These are phyloP conservation scores for Henricia sp. DNA, from an alignment of 53 echinoderm and acorn worm genomes.

Conservation along the genomic window DNA sequence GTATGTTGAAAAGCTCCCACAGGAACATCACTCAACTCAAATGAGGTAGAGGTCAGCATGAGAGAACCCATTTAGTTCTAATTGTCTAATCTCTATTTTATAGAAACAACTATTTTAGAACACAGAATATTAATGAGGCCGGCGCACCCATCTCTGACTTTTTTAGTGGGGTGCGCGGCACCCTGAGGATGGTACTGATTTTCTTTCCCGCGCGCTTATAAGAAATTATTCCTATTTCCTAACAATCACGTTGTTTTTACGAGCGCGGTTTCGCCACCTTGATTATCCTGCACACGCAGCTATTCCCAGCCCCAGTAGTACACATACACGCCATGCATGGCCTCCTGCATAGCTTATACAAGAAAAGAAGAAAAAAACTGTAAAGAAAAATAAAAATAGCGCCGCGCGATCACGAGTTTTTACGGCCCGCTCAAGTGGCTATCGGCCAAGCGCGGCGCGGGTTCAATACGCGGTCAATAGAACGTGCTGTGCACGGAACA, in stretches of 20 bases:
- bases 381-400: background rate
- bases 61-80: too few relatives aligned
- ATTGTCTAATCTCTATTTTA: too few relatives aligned
- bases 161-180: too few relatives aligned
- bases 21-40: too few relatives aligned
- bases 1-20: too few relatives aligned
- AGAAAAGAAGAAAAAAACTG: background rate
- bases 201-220: too few relatives aligned
- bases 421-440: conserved; percentile 55
- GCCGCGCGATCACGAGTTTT: conserved; percentile 36
- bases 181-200: too few relatives aligned
- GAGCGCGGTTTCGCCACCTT: background rate
- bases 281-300: conserved; percentile 53
- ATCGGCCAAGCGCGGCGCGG: conserved; percentile 52
- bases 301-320: conserved; percentile 10
- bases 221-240: background rate
- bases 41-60: too few relatives aligned
- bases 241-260: background rate
- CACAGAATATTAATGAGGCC: too few relatives aligned
- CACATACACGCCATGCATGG: background rate
- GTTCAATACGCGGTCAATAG: conserved; percentile 66
- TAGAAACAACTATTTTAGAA: too few relatives aligned
- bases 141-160: too few relatives aligned
- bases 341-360: background rate
- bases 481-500: conserved; percentile 57